A percentile compares a stretch with the other conserved stretches of the same genome.
Conservation (phyloP, 2,797 vertebrate species). For the Lates japonicus region DNA sequence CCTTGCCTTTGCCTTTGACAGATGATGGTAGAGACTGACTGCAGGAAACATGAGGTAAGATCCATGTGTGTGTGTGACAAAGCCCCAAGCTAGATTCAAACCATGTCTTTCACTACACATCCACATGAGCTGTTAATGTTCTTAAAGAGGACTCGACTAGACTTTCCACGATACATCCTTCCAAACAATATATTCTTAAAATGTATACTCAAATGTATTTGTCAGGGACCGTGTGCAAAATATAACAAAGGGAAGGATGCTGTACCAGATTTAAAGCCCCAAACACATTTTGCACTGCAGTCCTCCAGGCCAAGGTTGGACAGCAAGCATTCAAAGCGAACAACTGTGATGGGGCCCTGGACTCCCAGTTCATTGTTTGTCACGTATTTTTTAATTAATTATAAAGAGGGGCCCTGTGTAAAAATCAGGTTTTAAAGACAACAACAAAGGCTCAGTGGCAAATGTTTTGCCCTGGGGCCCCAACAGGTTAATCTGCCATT, state of each 20-base stretch:
- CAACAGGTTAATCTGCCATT: slow-evolving; percentile 2
- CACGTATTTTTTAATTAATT: background rate
- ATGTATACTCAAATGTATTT: background rate
- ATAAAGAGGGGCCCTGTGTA: background rate
- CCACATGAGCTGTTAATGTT: background rate
- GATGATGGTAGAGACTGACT: background rate
- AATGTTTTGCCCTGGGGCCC: background rate
- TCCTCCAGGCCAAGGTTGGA: background rate
- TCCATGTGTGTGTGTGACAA: background rate
- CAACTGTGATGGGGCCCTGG: background rate
- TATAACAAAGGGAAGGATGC: background rate
- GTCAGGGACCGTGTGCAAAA: background rate
- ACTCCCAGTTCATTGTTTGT: background rate
- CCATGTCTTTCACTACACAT: background rate
- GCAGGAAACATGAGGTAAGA: slow-evolving; percentile 5
- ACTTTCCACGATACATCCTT: too few species aligned
- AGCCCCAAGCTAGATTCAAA: background rate
- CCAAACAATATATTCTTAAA: background rate
- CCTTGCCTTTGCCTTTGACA: background rate
- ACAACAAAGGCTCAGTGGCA: background rate
- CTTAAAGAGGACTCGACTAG: background rate
- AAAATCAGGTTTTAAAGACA: slow-evolving; percentile 4
- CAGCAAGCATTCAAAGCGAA: background rate
- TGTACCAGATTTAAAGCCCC: background rate
- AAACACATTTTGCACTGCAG: background rate